Conservation (phyloP, 35 echinoderm and acorn worm species). For the Lytechinus pictus region DNA sequence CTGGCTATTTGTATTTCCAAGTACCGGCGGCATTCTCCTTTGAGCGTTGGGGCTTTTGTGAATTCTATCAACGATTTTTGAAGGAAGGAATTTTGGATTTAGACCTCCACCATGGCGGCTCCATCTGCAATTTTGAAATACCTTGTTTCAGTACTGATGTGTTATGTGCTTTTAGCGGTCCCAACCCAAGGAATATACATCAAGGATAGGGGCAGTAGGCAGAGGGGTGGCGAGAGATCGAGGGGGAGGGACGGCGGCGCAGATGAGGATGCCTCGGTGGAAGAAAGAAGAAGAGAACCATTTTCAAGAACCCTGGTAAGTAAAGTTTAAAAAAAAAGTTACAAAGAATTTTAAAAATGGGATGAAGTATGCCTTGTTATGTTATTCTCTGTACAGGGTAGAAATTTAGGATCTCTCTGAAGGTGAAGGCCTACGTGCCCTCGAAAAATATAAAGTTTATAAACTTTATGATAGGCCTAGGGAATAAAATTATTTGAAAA, state of each 20-base stretch:
- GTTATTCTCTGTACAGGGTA: no score
- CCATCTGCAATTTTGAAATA: constrained; percentile 37
- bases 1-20: background rate
- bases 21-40: constrained; percentile 27
- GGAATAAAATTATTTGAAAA: no score
- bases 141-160: constrained; percentile 10
- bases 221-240: background rate
- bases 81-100: constrained; percentile 36
- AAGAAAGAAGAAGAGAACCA: constrained; percentile 37
- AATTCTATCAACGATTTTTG: constrained; percentile 25
- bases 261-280: background rate
- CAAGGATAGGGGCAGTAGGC: constrained; percentile 20
- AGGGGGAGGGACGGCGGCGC: background rate
- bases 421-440: no score
- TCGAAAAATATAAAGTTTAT: no score
- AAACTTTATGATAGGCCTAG: no score
- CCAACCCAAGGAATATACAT: constrained; percentile 36
- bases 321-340: no score
- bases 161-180: constrained; percentile 21
- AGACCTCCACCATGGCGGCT: background rate
- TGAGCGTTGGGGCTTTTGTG: background rate
- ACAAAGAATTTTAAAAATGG: no score
- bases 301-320: constrained; percentile 49
- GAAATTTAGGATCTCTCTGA: no score
- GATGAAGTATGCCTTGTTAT: no score